Conservation (phyloP, 2,888 invertebrate genomes). For the Chrysolina haemoptera region DNA sequence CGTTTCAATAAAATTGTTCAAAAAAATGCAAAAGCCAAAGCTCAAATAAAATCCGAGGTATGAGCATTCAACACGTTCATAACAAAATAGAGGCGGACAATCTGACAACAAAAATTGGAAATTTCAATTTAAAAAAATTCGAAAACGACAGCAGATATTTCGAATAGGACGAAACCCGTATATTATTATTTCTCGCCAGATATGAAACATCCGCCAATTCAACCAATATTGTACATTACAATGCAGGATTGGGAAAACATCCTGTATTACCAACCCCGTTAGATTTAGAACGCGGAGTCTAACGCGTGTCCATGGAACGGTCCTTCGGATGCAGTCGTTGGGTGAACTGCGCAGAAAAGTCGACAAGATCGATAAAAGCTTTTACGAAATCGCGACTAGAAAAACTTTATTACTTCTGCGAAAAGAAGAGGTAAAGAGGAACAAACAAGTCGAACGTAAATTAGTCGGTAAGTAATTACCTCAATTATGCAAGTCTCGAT, state of each 20-base stretch:
- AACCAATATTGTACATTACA: neutral
- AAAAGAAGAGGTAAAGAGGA: slow-evolving; percentile 16
- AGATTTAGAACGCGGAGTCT: neutral
- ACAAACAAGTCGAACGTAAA: slow-evolving; percentile 29
- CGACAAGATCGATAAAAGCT: neutral
- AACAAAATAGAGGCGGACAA: too few relatives aligned
- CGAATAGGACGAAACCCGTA: too few relatives aligned
- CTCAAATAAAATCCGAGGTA: too few relatives aligned
- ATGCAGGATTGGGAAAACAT: too few relatives aligned
- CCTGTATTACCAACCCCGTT: neutral
- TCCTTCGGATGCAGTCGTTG: neutral
- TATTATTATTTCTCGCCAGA: too few relatives aligned
- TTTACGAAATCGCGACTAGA: neutral
- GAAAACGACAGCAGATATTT: too few relatives aligned
- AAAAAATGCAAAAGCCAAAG: too few relatives aligned
- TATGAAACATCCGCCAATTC: neutral
- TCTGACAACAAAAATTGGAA: too few relatives aligned
- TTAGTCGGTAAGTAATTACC: slow-evolving; percentile 27
- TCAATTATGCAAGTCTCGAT: slow-evolving; percentile 24
- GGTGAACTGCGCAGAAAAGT: neutral
- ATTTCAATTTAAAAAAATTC: too few relatives aligned
- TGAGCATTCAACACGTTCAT: too few relatives aligned
- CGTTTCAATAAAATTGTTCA: too few relatives aligned
- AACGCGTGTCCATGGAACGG: neutral
- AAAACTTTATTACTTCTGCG: neutral